A percentile compares a stretch with the other conserved stretches of the same genome.
phyloP scores from a whole-genome alignment of 2,797 vertebrate genomes.

The Cetoscarus ocellatus region DNA sequence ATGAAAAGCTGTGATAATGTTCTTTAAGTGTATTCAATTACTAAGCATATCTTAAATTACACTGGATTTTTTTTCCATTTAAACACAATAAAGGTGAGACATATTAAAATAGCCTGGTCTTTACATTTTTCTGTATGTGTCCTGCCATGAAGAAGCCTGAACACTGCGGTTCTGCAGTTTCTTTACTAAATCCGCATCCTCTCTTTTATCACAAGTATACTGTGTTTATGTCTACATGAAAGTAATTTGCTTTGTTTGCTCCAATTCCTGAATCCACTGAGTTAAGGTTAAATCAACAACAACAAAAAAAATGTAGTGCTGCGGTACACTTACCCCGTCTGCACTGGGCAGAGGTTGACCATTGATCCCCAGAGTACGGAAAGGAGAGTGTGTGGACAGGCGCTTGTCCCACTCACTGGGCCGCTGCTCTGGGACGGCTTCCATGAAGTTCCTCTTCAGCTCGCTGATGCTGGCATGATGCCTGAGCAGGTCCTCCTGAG shows the following conservation, averaged over 20 bases:
- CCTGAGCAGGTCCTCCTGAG: conserved; percentile 92
- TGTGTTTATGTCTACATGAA: not conserved
- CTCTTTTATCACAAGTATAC: no score
- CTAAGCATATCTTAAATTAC: no score
- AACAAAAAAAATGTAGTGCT: not conserved
- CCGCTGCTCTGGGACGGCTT: conserved; percentile 88
- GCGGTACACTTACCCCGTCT: conserved; percentile 90
- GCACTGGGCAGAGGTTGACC: conserved; percentile 87
- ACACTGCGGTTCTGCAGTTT: no score
- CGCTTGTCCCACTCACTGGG: conserved; percentile 98
- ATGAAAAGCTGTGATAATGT: no score
- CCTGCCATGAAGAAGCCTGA: no score
- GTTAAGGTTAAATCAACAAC: not conserved
- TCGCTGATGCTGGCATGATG: conserved; percentile 96
- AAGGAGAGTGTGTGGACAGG: conserved; percentile 94
- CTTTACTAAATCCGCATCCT: no score
- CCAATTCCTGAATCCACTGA: conserved; percentile 33
- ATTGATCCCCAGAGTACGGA: conserved; percentile 88
- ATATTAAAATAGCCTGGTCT: no score
- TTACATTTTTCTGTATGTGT: no score
- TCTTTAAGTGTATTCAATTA: no score
- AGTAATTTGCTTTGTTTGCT: conserved; percentile 1
- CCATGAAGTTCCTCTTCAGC: conserved; percentile 97
- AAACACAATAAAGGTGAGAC: no score
- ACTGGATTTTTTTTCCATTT: no score